A percentile compares a stretch with the other conserved stretches of the same genome.
phyloP scores from a whole-genome alignment of 2,113 vertebrate genomes.

The Limanda limanda region DNA sequence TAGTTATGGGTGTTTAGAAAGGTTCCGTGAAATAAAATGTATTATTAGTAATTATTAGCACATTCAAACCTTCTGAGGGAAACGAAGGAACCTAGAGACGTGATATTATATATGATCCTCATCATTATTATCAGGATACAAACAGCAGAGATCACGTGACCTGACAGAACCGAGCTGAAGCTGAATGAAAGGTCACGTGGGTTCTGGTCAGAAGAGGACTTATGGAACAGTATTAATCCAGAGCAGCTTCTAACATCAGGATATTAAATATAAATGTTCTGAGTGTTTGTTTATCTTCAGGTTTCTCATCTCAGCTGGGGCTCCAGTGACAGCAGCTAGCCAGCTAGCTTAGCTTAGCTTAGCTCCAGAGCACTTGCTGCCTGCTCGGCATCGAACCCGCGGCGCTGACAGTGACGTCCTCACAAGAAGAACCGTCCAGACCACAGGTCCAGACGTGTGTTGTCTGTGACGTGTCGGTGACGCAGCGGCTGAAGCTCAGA shows the following conservation, averaged over 20 bases:
- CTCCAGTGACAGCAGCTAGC: conserved; percentile 29
- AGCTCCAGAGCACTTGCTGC: neutral
- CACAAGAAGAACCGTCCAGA: neutral
- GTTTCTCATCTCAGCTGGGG: neutral
- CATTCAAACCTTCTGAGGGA: too few relatives aligned
- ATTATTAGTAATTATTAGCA: too few relatives aligned
- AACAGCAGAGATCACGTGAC: too few relatives aligned
- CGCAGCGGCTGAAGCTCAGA: neutral
- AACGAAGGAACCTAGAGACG: too few relatives aligned
- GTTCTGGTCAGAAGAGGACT: too few relatives aligned
- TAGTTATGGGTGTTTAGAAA: too few relatives aligned
- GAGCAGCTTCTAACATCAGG: neutral
- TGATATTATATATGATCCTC: too few relatives aligned
- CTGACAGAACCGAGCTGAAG: too few relatives aligned
- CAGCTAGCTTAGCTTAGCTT: conserved; percentile 14
- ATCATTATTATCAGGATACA: too few relatives aligned
- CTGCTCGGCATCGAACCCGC: neutral
- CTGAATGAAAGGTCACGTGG: too few relatives aligned
- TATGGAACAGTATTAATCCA: too few relatives aligned
- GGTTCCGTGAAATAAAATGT: too few relatives aligned
- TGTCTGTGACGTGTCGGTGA: neutral
- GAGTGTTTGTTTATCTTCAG: neutral
- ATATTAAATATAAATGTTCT: neutral
- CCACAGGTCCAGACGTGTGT: neutral
- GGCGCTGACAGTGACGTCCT: neutral